phyloP scores from a whole-genome alignment of 2,888 invertebrate genomes.

The Drosophila tanythrix region DNA sequence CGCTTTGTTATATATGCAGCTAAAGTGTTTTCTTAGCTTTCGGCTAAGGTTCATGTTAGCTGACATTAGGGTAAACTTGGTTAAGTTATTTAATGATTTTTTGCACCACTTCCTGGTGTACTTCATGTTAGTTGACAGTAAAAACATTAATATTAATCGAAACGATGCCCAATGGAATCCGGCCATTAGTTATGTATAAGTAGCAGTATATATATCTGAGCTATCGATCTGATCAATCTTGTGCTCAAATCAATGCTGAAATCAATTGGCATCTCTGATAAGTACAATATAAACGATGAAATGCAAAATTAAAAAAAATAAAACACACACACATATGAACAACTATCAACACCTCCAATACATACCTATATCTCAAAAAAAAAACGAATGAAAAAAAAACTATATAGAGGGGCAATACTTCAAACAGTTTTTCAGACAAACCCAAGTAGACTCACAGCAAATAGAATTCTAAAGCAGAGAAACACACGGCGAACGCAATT shows the following conservation, averaged over 20 bases:
- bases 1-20: not conserved
- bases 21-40: not conserved
- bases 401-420: slow-evolving; percentile 47
- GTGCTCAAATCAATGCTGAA: slow-evolving; percentile 3
- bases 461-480: slow-evolving; percentile 4
- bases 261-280: slow-evolving; percentile 11
- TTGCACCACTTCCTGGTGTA: not conserved
- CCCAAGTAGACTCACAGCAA: slow-evolving; percentile 10
- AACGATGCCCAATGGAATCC: slow-evolving; percentile 2
- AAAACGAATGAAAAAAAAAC: not conserved
- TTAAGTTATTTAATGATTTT: not conserved
- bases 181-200: slow-evolving; percentile 3
- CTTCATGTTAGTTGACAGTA: not conserved
- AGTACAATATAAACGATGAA: slow-evolving; percentile 19
- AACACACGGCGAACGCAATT: slow-evolving; percentile 29
- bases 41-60: not conserved
- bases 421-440: slow-evolving; percentile 6
- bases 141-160: not conserved
- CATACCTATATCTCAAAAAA: slow-evolving; percentile 1
- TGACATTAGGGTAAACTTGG: not conserved
- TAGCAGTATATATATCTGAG: not conserved
- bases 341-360: slow-evolving; percentile 15
- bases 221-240: slow-evolving; percentile 2
- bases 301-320: not conserved
- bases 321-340: slow-evolving; percentile 1